Base-by-base conservation (phyloP, 2,113 vertebrate species). In the Pteronura brasiliensis region DNA sequence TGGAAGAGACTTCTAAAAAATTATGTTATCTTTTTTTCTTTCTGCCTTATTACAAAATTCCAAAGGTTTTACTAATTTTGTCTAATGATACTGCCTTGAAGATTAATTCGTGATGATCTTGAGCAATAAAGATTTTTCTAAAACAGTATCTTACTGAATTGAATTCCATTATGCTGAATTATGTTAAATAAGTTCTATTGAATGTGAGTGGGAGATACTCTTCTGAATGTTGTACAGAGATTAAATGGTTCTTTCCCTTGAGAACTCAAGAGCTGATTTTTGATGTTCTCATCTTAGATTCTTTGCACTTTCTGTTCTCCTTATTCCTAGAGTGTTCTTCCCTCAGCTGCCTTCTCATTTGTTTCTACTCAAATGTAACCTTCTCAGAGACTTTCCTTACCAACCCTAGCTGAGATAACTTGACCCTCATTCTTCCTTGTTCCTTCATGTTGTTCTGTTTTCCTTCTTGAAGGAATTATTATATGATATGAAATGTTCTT, bases 101-200 rank as follows among this genome's bases (percentile, higher is more conserved):
- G 83, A 71, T 93, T 74, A 90, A 90, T 82, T 96, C 42, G 36
- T 29, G 25, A 84, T 97, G 39, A 90, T 52, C 59, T 23, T 71
- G 52, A 95, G 12, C 44, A 57, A 4, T 88, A 84, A 92, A 67
- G 29, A 71, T 86, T 92, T 20, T n/a, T 88, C 31, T 55, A 36
- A 87, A 71, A 20, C 8, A 34, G 5, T n/a, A 13, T 92, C 81
- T 89, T 52, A 39, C 4, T 42, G 31, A 59, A 6, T 42, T 92
- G 84, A 69, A 90, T 90, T 84, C 20, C 13, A 74, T 95, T 69
- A 34, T 57, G 36, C 11, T 92, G 29, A 95, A 44, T 61, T 93
- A 34, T 81, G 71, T 72, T 96, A 36, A 93, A 55, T 63, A 93
- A 91, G 4, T 83, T 83, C 34, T 95, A 0, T 65, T 80, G 81